Percentiles rank a stretch among this genome's conserved stretches.
Evolutionary conservation across 2,113 vertebrate species (phyloP).

Genomic region (Desmodus rotundus): DNA sequence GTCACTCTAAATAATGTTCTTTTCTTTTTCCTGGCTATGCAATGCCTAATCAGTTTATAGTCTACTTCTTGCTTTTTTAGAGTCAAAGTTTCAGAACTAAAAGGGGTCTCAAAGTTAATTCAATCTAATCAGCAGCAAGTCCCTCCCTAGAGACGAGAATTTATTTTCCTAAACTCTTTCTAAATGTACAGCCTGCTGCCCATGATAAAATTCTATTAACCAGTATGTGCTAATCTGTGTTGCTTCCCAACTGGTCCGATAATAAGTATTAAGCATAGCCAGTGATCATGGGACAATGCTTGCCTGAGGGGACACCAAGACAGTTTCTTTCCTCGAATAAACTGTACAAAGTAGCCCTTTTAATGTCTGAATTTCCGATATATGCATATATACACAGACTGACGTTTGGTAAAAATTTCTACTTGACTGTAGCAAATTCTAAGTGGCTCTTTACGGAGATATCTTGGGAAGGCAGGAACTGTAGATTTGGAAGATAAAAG

Average conservation of each 20-base stretch:
- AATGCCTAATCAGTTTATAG: not conserved
- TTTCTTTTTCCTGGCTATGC: not conserved
- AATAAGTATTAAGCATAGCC: not conserved
- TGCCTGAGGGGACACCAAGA: not conserved
- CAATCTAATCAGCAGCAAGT: not conserved
- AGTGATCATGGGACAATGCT: not conserved
- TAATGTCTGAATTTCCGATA: not conserved
- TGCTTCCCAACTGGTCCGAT: not conserved
- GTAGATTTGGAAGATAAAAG: not conserved
- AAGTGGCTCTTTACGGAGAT: not conserved
- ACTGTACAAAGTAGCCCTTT: not conserved
- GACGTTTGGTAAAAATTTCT: conserved; percentile 1
- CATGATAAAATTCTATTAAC: not conserved
- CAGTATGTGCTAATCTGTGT: not conserved
- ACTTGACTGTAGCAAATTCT: not conserved
- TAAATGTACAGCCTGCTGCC: not conserved
- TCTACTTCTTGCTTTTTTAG: not conserved
- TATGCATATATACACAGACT: not conserved
- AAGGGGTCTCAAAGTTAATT: conserved; percentile 8
- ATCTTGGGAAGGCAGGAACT: not conserved
- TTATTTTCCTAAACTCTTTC: not conserved
- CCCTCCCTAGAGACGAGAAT: not conserved
- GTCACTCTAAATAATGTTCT: not conserved
- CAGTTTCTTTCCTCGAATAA: not conserved
- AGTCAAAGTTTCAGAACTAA: conserved; percentile 8